A percentile compares a stretch with the other conserved stretches of the same genome.
Evolutionary conservation across 2,113 vertebrate genomes (phyloP).

Genomic region (Macrotis lagotis): DNA sequence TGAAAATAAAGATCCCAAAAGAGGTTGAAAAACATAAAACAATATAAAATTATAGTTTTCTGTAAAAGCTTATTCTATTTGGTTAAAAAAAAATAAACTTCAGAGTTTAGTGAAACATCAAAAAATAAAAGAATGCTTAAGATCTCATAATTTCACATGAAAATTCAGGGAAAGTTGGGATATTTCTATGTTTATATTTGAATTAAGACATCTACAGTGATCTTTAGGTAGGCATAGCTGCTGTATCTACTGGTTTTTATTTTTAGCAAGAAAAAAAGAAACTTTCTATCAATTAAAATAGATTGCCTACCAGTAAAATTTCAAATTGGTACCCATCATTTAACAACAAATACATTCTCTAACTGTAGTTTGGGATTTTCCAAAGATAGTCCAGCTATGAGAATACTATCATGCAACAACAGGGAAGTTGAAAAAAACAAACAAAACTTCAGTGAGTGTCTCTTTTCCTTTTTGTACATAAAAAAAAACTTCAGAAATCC

Average conservation of each 20-base stretch:
- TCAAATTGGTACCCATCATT: conserved; percentile 10
- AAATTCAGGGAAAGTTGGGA: neutral
- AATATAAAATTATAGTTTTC: neutral
- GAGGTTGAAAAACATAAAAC: neutral
- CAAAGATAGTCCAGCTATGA: conserved; percentile 21
- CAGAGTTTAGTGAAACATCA: neutral
- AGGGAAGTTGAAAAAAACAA: conserved; percentile 32
- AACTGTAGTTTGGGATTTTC: conserved; percentile 36
- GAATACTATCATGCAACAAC: conserved; percentile 8
- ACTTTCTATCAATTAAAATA: conserved; percentile 21
- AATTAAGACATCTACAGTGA: neutral
- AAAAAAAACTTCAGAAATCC: conserved; percentile 16
- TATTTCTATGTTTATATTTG: neutral
- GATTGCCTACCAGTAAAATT: neutral
- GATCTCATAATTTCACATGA: neutral
- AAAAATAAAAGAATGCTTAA: neutral
- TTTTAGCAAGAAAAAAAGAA: conserved; percentile 16
- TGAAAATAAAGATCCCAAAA: neutral
- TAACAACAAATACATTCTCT: conserved; percentile 16
- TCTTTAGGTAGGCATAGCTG: neutral
- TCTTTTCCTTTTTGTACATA: neutral
- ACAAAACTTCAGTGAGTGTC: neutral
- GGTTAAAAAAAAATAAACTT: neutral
- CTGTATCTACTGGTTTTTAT: neutral
- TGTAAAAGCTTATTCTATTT: conserved; percentile 42